phyloP scores from a whole-genome alignment of 1,140 invertebrate species.

The Aricia agestis region DNA sequence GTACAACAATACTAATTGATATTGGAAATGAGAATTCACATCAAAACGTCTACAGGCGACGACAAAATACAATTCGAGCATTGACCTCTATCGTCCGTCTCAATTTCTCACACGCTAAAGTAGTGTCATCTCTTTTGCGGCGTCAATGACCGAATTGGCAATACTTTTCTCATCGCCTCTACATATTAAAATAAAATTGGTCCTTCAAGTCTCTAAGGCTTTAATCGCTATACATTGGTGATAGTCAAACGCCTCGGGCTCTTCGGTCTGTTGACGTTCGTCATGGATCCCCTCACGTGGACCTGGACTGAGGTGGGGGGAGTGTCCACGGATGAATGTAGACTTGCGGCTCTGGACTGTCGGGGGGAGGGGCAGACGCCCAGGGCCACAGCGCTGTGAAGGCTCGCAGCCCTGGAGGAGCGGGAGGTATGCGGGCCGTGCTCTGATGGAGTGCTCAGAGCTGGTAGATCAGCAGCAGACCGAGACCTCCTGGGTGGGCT shows the following conservation, averaged over 20 bases:
- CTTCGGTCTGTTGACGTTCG: conserved; percentile 53
- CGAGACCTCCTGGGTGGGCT: conserved; percentile 83
- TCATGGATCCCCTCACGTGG: conserved; percentile 54
- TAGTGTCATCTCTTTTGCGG: too few species aligned
- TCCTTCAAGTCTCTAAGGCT: neutral
- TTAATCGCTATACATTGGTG: conserved; percentile 52
- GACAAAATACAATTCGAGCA: neutral
- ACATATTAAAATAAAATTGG: conserved; percentile 9
- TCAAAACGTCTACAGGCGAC: conserved; percentile 5
- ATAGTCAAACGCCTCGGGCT: conserved; percentile 63
- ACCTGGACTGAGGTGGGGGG: conserved; percentile 58
- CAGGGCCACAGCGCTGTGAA: conserved; percentile 63
- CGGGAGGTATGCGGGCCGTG: conserved; percentile 44
- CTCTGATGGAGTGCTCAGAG: conserved; percentile 79
- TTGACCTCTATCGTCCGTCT: neutral
- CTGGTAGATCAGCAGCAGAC: conserved; percentile 89
- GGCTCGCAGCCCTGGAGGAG: conserved; percentile 59
- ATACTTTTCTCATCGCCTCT: neutral
- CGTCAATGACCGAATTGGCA: neutral
- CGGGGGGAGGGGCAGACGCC: conserved; percentile 56
- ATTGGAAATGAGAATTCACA: conserved; percentile 2
- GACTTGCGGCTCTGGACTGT: conserved; percentile 56
- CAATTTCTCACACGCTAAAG: neutral
- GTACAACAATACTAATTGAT: conserved; percentile 16
- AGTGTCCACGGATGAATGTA: conserved; percentile 60